These are phyloP conservation scores for Pyrochroa serraticornis DNA, from an alignment of 2,888 invertebrate genomes.

Conservation along the genomic window DNA sequence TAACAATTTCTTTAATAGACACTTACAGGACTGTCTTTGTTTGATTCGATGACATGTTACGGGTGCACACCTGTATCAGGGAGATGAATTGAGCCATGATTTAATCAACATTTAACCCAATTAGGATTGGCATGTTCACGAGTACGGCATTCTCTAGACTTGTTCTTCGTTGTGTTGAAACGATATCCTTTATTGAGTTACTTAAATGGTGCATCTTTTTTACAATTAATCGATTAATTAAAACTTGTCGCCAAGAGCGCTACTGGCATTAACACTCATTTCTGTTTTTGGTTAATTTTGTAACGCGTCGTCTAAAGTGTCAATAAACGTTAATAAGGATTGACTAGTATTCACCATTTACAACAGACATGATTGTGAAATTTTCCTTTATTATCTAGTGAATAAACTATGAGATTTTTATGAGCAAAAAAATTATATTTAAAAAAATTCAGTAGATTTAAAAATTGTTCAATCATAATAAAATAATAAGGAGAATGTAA, in stretches of 20 bases:
- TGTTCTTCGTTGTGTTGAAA: conserved; percentile 31
- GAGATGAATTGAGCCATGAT: conserved; percentile 33
- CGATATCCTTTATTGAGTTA: conserved; percentile 7
- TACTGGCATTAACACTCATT: conserved; percentile 24
- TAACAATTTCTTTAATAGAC: background rate
- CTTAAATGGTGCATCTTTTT: conserved; percentile 1
- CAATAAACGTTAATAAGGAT: conserved; percentile 2
- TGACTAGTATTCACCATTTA: background rate
- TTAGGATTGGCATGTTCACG: conserved; percentile 46
- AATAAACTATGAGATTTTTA: too few species aligned
- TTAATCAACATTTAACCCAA: conserved; percentile 41
- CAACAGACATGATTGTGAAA: background rate
- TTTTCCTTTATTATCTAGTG: too few species aligned
- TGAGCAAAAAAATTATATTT: too few species aligned
- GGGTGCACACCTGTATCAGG: conserved; percentile 10
- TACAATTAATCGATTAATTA: conserved; percentile 10
- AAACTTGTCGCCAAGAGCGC: conserved; percentile 1
- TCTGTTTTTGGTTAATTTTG: conserved; percentile 15
- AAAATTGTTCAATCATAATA: background rate
- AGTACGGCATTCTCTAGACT: conserved; percentile 43
- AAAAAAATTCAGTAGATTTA: background rate
- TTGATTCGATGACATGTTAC: too few species aligned
- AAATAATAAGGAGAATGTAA: background rate
- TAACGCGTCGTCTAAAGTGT: conserved; percentile 9
- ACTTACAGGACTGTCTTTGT: background rate